A percentile compares a stretch with the other conserved stretches of the same genome.
Evolutionary conservation across 2,797 vertebrate genomes (phyloP).

Genomic region (Sebastolobus alascanus): DNA sequence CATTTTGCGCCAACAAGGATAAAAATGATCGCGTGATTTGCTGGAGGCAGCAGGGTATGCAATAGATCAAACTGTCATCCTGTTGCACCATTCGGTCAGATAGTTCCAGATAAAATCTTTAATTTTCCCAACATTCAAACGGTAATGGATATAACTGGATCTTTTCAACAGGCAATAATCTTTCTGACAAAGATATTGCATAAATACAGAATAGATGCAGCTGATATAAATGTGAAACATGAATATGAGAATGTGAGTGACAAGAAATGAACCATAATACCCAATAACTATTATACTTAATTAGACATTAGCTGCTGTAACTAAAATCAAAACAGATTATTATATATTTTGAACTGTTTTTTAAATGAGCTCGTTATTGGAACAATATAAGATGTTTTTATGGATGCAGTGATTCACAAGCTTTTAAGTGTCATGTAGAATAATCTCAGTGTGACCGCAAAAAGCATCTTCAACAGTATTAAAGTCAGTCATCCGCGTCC

Average conservation of each 20-base stretch:
- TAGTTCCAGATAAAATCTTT: background rate
- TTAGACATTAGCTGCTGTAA: background rate
- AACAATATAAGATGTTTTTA: background rate
- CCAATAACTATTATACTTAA: background rate
- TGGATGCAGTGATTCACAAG: background rate
- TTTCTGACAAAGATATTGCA: background rate
- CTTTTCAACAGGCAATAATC: background rate
- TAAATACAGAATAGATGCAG: conserved; percentile 6
- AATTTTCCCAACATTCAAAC: background rate
- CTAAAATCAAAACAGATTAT: background rate
- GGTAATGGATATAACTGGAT: background rate
- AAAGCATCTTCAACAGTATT: conserved; percentile 11
- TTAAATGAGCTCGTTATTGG: background rate
- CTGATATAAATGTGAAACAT: background rate
- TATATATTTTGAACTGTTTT: background rate
- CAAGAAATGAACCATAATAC: background rate
- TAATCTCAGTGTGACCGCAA: conserved; percentile 4
- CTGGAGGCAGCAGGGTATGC: background rate
- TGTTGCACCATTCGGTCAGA: background rate
- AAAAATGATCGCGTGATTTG: background rate
- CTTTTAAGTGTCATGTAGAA: background rate
- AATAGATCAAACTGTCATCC: no score
- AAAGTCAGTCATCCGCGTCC: conserved; percentile 17
- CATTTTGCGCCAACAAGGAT: background rate
- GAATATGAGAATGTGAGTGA: background rate